These are phyloP conservation scores for Gouania willdenowi DNA, from an alignment of 2,797 vertebrate species.

Conservation along the genomic window DNA sequence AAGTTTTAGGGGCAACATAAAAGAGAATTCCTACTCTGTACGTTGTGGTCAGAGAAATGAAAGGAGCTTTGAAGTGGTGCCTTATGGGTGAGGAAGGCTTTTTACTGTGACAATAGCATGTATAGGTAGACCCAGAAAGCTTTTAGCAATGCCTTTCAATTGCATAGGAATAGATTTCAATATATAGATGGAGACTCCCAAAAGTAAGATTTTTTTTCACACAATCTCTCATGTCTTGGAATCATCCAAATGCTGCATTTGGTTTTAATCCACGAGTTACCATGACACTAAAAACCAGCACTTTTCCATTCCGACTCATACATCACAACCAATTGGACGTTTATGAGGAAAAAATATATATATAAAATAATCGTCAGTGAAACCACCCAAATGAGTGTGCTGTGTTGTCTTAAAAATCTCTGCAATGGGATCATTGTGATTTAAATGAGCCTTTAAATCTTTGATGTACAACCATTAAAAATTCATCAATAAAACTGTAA, in stretches of 20 bases:
- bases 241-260: too few relatives aligned
- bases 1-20: constrained; percentile 20
- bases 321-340: not conserved
- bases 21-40: constrained; percentile 11
- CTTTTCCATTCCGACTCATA: not conserved
- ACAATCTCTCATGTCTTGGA: too few relatives aligned
- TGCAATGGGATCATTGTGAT: not conserved
- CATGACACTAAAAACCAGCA: too few relatives aligned
- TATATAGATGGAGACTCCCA: too few relatives aligned
- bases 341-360: not conserved
- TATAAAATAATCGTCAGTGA: not conserved
- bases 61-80: constrained; percentile 36
- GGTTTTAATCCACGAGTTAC: too few relatives aligned
- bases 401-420: not conserved
- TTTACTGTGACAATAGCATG: constrained; percentile 10
- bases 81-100: constrained; percentile 3
- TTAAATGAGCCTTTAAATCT: too few relatives aligned
- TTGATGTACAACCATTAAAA: not conserved
- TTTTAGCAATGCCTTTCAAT: too few relatives aligned
- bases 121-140: not conserved
- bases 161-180: too few relatives aligned
- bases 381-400: not conserved
- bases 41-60: constrained; percentile 28
- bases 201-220: too few relatives aligned
- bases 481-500: not conserved